Evolutionary conservation across 2,888 invertebrate genomes (phyloP).

Genomic region (Cosmia pyralina): DNA sequence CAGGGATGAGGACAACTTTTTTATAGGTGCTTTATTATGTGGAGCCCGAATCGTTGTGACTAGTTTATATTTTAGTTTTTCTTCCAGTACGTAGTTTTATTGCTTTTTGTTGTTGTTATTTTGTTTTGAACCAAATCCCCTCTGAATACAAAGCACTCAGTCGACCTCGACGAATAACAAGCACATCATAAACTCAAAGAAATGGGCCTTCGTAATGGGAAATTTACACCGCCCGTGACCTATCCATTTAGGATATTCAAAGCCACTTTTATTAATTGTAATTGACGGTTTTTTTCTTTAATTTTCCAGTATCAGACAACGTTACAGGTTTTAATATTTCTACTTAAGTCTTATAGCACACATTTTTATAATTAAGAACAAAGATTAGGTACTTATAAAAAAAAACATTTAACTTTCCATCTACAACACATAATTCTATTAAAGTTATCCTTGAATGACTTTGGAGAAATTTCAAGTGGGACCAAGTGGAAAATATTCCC

Average conservation of each 20-base stretch:
- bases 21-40: constrained; percentile 14
- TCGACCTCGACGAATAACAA: constrained; percentile 46
- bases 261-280: constrained; percentile 37
- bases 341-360: neutral
- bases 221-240: constrained; percentile 43
- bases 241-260: constrained; percentile 41
- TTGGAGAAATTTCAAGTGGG: constrained; percentile 22
- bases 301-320: constrained; percentile 1
- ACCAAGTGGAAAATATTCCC: constrained; percentile 19
- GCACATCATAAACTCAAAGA: constrained; percentile 45
- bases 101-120: constrained; percentile 40
- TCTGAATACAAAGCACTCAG: constrained; percentile 35
- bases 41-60: constrained; percentile 12
- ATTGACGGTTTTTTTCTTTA: constrained; percentile 13
- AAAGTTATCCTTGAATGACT: constrained; percentile 3
- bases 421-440: neutral
- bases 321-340: neutral
- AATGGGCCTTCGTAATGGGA: constrained; percentile 45
- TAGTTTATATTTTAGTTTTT: constrained; percentile 25
- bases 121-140: constrained; percentile 46
- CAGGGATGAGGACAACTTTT: constrained; percentile 14
- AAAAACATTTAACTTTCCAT: constrained; percentile 7
- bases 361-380: neutral
- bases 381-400: neutral
- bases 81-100: constrained; percentile 33